Evolutionary conservation across 2,113 vertebrate genomes (phyloP).

Genomic region (Pyxicephalus adspersus): DNA sequence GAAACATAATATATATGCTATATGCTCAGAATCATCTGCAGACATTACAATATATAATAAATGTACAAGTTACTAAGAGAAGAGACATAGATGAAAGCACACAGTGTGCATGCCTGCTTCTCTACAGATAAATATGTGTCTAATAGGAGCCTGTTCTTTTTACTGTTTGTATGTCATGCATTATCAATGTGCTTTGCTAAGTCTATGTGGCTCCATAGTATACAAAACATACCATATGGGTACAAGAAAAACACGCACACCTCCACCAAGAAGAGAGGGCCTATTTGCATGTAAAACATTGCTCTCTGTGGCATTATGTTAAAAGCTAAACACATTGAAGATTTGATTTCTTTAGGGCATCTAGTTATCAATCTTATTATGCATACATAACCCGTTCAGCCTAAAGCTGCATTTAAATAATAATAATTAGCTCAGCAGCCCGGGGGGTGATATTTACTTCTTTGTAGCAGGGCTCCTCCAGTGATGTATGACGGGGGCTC

Average conservation of each 20-base stretch:
- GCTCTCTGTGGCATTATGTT: conserved; percentile 69
- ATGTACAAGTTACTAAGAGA: neutral
- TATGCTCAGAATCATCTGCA: neutral
- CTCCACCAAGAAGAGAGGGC: neutral
- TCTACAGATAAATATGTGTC: too few species aligned
- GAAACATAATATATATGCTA: neutral
- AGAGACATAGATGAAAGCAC: neutral
- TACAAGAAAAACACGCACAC: neutral
- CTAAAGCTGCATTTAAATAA: conserved; percentile 78
- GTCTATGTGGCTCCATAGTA: neutral
- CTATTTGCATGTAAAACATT: conserved; percentile 52
- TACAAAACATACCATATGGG: conserved; percentile 12
- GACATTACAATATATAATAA: neutral
- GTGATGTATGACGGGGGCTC: conserved; percentile 74
- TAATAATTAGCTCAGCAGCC: conserved; percentile 80
- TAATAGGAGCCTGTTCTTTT: too few species aligned
- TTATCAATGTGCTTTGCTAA: neutral
- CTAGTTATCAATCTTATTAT: conserved; percentile 74
- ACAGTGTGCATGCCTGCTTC: too few species aligned
- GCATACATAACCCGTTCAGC: conserved; percentile 77
- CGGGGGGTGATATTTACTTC: conserved; percentile 90
- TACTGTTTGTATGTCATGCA: too few species aligned
- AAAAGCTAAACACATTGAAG: conserved; percentile 77
- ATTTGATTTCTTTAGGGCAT: conserved; percentile 81
- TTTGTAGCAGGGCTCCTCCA: conserved; percentile 90